Conservation (phyloP, 1,140 invertebrate species). For the Rhagoletis zephyria region DNA sequence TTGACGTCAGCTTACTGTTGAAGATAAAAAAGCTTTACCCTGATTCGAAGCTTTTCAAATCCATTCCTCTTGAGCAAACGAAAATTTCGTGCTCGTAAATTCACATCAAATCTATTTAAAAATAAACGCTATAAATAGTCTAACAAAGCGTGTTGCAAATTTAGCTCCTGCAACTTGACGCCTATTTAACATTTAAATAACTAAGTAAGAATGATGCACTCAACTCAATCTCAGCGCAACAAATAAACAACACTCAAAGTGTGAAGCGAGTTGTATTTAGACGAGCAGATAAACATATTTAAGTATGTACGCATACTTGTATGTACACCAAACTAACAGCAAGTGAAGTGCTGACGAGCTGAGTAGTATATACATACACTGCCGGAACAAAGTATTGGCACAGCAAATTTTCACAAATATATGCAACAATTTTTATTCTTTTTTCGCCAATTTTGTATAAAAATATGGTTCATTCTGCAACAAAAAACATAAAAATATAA, state of each 20-base stretch:
- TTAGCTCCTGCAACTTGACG: not conserved
- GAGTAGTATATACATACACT: not conserved
- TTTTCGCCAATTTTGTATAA: too few relatives aligned
- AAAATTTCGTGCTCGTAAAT: not conserved
- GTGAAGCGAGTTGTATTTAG: too few relatives aligned
- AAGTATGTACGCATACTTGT: not conserved
- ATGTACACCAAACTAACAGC: not conserved
- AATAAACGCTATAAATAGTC: conserved; percentile 50
- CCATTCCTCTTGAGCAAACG: too few relatives aligned
- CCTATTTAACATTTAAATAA: conserved; percentile 52
- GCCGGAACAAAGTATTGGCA: too few relatives aligned
- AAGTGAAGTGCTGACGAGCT: not conserved
- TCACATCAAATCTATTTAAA: not conserved
- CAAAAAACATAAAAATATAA: too few relatives aligned
- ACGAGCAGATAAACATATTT: not conserved
- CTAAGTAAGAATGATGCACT: conserved; percentile 3
- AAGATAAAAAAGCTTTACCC: too few relatives aligned
- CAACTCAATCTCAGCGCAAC: conserved; percentile 32
- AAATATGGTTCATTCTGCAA: too few relatives aligned
- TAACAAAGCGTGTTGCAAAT: not conserved
- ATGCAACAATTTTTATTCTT: too few relatives aligned
- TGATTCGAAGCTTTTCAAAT: too few relatives aligned
- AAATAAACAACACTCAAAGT: conserved; percentile 43
- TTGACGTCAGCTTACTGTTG: too few relatives aligned
- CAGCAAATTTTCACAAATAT: too few relatives aligned